Evolutionary conservation across 2,797 vertebrate species (phyloP).

Genomic region (Bryconaethiops microstoma): DNA sequence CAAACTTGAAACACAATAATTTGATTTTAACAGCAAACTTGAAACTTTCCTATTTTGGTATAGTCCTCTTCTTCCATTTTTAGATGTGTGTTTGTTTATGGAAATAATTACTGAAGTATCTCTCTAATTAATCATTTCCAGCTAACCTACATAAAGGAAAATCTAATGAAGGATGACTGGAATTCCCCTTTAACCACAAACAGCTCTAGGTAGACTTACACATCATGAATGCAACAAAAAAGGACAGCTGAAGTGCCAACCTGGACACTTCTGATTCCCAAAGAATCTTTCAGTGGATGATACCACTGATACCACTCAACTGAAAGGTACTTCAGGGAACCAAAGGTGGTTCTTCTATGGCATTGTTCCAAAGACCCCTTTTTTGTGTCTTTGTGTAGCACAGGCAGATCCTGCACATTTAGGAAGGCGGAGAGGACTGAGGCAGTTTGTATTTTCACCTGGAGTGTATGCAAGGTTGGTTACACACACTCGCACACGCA

Average conservation of each 20-base stretch:
- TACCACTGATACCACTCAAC: background rate
- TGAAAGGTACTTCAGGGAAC: background rate
- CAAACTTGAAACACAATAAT: background rate
- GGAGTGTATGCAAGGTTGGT: too few relatives aligned
- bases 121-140: background rate
- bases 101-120: background rate
- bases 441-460: too few relatives aligned
- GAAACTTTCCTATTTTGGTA: background rate
- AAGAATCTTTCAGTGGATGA: too few relatives aligned
- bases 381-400: too few relatives aligned
- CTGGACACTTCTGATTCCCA: too few relatives aligned
- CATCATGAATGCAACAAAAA: background rate
- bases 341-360: background rate
- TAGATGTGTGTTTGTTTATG: constrained; percentile 2
- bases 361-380: too few relatives aligned
- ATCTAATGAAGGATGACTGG: background rate
- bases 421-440: too few relatives aligned
- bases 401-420: too few relatives aligned
- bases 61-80: background rate
- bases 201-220: background rate
- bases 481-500: too few relatives aligned
- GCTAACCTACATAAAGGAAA: background rate
- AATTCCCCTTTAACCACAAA: background rate
- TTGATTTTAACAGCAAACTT: background rate
- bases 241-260: background rate